phyloP scores from a whole-genome alignment of 1,140 invertebrate genomes.

The Bombus picipes region DNA sequence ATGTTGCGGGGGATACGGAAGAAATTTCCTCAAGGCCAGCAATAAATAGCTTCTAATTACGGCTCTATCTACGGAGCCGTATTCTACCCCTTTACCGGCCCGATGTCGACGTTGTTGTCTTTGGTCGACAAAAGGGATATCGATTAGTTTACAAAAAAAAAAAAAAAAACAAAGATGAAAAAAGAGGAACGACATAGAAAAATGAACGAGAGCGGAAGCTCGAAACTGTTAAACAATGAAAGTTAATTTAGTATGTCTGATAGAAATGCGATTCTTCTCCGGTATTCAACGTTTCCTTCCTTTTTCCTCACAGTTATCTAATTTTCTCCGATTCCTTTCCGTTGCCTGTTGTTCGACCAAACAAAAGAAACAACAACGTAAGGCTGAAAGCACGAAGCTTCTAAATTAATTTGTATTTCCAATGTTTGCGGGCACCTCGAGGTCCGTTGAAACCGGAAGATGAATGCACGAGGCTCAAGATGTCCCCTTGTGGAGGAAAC shows the following conservation, averaged over 20 bases:
- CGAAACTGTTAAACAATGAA: constrained; percentile 39
- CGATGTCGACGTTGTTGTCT: constrained; percentile 26
- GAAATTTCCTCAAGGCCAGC: constrained; percentile 68
- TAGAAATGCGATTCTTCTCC: constrained; percentile 14
- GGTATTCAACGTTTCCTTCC: background rate
- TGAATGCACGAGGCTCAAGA: background rate
- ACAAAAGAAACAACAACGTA: constrained; percentile 23
- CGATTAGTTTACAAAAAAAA: constrained; percentile 56
- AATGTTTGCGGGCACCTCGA: no score
- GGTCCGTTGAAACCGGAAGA: background rate
- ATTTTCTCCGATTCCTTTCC: background rate
- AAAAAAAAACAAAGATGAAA: background rate
- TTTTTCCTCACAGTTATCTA: background rate
- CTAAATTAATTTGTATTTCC: constrained; percentile 48
- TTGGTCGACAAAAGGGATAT: constrained; percentile 55
- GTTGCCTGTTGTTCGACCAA: background rate
- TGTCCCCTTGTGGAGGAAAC: background rate
- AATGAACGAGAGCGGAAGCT: constrained; percentile 5
- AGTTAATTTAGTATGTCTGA: background rate
- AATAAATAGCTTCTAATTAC: constrained; percentile 69
- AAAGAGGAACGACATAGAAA: background rate
- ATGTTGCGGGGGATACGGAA: constrained; percentile 60
- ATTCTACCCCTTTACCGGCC: background rate
- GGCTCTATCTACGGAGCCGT: constrained; percentile 44
- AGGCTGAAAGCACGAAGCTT: background rate